Evolutionary conservation across 2,888 invertebrate species (phyloP).

Genomic region (Phrixothrix hirtus): DNA sequence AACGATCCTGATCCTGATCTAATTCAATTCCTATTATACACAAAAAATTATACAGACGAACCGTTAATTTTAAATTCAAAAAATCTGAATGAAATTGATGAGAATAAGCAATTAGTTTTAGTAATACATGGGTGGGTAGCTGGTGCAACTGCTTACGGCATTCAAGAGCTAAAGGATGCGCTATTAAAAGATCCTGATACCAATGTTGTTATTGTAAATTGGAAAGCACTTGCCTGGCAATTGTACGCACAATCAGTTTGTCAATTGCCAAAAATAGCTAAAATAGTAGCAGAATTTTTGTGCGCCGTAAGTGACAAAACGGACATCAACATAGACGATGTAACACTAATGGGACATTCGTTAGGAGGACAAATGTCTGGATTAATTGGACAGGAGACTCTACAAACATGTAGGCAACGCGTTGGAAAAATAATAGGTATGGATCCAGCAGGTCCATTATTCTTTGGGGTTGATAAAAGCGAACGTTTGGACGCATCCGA

Average conservation of each 20-base stretch:
- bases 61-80: no score
- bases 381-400: neutral
- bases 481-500: no score
- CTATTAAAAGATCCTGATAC: conserved; percentile 3
- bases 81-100: no score
- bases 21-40: no score
- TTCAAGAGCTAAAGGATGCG: conserved; percentile 5
- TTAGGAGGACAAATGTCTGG: conserved; percentile 3
- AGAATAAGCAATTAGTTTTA: no score
- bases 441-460: conserved; percentile 1
- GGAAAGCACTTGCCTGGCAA: conserved; percentile 17
- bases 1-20: no score
- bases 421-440: neutral
- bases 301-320: neutral
- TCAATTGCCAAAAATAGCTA: conserved; percentile 6
- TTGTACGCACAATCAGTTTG: conserved; percentile 18
- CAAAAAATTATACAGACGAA: no score
- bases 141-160: conserved; percentile 1
- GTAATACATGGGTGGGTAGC: no score
- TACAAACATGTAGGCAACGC: neutral
- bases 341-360: neutral
- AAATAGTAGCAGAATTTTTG: neutral
- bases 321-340: neutral
- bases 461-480: no score
- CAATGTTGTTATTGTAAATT: conserved; percentile 17